Percentiles rank a stretch among this genome's conserved stretches.
Conservation (phyloP, 2,888 invertebrate species). For the Pammene aurita region DNA sequence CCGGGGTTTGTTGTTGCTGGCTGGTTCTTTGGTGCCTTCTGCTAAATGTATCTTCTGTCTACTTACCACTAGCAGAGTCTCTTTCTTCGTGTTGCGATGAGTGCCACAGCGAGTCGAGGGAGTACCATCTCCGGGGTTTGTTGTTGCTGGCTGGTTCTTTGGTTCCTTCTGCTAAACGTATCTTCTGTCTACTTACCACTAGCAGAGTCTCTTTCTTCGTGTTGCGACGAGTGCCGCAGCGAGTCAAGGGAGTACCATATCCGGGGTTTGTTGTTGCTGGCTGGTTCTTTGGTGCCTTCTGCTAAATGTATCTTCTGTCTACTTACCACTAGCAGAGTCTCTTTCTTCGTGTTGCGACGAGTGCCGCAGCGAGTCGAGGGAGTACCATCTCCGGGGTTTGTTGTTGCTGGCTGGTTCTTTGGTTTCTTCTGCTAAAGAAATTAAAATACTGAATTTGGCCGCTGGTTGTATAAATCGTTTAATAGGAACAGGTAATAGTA, state of each 20-base stretch:
- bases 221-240: conserved; percentile 64
- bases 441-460: conserved; percentile 12
- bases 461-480: not conserved
- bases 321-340: conserved; percentile 75
- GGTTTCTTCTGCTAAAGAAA: conserved; percentile 61
- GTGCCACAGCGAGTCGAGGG: too few species aligned
- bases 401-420: conserved; percentile 64
- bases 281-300: conserved; percentile 52
- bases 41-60: too few species aligned
- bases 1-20: too few species aligned
- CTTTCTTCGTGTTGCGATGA: too few species aligned
- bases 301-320: not conserved
- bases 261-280: conserved; percentile 59
- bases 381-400: conserved; percentile 75
- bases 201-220: conserved; percentile 75
- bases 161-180: too few species aligned
- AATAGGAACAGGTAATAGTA: not conserved
- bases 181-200: conserved; percentile 60
- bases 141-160: too few species aligned
- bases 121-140: too few species aligned
- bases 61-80: too few species aligned
- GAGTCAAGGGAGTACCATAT: conserved; percentile 80
- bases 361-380: conserved; percentile 74
- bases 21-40: too few species aligned
- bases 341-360: conserved; percentile 71